These are phyloP conservation scores for Tubulanus polymorphus DNA, from an alignment of 2,888 invertebrate species.

Conservation along the genomic window DNA sequence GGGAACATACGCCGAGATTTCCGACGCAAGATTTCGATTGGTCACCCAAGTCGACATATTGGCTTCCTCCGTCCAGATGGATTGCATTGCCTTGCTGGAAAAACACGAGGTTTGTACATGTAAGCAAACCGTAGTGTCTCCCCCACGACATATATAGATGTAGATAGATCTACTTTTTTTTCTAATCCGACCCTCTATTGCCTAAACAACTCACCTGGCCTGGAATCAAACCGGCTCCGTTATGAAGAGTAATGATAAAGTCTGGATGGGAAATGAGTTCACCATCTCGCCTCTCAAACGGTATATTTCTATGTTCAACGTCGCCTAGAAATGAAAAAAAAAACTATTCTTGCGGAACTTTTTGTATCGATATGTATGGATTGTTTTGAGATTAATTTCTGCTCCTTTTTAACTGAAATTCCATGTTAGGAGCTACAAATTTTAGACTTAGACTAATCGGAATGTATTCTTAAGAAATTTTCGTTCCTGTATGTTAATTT, in stretches of 20 bases:
- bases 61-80: conserved; percentile 30
- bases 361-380: too few species aligned
- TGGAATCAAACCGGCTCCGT: conserved; percentile 33
- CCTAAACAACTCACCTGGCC: conserved; percentile 28
- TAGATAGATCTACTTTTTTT: too few species aligned
- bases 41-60: conserved; percentile 37
- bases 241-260: conserved; percentile 36
- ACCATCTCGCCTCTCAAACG: conserved; percentile 14
- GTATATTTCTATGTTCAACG: not conserved
- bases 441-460: too few species aligned
- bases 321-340: not conserved
- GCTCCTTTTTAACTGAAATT: too few species aligned
- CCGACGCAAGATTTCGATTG: conserved; percentile 37
- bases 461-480: too few species aligned
- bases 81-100: conserved; percentile 34
- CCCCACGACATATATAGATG: too few species aligned
- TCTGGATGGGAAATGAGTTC: conserved; percentile 33
- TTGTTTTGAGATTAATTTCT: too few species aligned
- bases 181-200: too few species aligned
- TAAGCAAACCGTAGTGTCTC: too few species aligned
- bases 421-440: too few species aligned
- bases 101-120: not conserved
- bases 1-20: conserved; percentile 34
- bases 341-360: too few species aligned
- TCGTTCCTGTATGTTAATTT: too few species aligned